Evolutionary conservation across 2,888 invertebrate species (phyloP).

Genomic region (Cataglyphis albicans): DNA sequence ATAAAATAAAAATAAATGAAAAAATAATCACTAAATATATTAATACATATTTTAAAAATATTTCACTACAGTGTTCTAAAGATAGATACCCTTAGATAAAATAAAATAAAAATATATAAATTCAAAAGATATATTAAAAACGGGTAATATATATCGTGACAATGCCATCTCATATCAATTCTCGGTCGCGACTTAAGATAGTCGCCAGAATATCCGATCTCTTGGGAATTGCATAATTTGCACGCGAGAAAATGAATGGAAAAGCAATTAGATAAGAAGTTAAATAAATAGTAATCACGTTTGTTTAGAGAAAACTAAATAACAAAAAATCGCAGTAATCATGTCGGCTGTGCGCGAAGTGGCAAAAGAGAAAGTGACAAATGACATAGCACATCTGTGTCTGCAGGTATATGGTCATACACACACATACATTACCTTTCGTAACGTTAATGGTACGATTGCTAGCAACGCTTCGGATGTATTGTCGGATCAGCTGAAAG

Average conservation of each 20-base stretch:
- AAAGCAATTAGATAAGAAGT: background rate
- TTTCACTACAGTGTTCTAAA: background rate
- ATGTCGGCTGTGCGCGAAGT: background rate
- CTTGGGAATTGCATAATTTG: constrained; percentile 28
- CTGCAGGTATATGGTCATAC: background rate
- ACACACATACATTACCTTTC: constrained; percentile 76
- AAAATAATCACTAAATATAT: background rate
- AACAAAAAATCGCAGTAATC: constrained; percentile 29
- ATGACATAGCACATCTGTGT: constrained; percentile 46
- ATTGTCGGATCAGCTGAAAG: constrained; percentile 79
- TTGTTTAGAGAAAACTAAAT: background rate
- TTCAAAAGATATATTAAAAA: background rate
- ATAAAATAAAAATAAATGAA: background rate
- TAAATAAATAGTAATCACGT: constrained; percentile 15
- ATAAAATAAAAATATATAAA: background rate
- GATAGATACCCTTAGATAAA: background rate
- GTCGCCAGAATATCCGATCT: background rate
- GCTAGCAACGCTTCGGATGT: constrained; percentile 66
- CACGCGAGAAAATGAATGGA: background rate
- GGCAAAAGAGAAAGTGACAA: constrained; percentile 67
- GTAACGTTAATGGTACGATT: constrained; percentile 65
- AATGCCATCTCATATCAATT: constrained; percentile 7
- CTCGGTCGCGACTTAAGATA: background rate
- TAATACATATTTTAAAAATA: constrained; percentile 15
- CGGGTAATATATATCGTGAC: background rate